Evolutionary conservation across 2,888 invertebrate species (phyloP).

Genomic region (Eilema sororculum): DNA sequence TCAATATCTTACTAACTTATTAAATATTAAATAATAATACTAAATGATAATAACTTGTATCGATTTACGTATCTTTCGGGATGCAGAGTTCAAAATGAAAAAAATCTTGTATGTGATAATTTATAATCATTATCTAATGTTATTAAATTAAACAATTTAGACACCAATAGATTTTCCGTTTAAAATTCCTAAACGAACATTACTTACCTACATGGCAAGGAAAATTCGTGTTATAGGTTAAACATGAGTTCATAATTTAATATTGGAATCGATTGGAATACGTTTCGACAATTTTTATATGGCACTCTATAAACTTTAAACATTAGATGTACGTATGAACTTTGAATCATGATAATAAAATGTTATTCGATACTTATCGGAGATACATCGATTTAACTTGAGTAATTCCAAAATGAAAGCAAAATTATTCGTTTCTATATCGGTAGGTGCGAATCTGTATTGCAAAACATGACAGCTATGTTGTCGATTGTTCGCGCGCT

Average conservation of each 20-base stretch:
- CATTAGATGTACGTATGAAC: conserved; percentile 43
- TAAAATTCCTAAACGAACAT: conserved; percentile 21
- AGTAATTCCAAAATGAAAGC: conserved; percentile 21
- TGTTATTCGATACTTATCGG: conserved; percentile 22
- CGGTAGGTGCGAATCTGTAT: conserved; percentile 41
- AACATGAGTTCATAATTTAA: conserved; percentile 41
- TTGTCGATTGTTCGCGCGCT: conserved; percentile 56
- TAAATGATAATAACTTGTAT: conserved; percentile 17
- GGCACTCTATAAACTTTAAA: conserved; percentile 42
- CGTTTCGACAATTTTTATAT: conserved; percentile 35
- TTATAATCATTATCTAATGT: not conserved
- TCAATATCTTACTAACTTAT: conserved; percentile 8
- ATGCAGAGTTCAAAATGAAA: conserved; percentile 30
- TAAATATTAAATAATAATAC: not conserved
- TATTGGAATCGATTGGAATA: conserved; percentile 40
- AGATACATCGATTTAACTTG: conserved; percentile 24
- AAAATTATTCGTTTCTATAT: conserved; percentile 34
- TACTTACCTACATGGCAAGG: conserved; percentile 25
- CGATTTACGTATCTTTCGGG: conserved; percentile 8
- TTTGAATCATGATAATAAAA: conserved; percentile 32
- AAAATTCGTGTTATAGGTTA: conserved; percentile 31
- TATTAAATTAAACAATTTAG: not conserved
- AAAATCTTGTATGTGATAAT: too few relatives aligned
- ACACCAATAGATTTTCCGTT: not conserved
- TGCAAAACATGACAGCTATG: conserved; percentile 55